Evolutionary conservation across 2,113 vertebrate genomes (phyloP).

Genomic region (Crocuta crocuta): DNA sequence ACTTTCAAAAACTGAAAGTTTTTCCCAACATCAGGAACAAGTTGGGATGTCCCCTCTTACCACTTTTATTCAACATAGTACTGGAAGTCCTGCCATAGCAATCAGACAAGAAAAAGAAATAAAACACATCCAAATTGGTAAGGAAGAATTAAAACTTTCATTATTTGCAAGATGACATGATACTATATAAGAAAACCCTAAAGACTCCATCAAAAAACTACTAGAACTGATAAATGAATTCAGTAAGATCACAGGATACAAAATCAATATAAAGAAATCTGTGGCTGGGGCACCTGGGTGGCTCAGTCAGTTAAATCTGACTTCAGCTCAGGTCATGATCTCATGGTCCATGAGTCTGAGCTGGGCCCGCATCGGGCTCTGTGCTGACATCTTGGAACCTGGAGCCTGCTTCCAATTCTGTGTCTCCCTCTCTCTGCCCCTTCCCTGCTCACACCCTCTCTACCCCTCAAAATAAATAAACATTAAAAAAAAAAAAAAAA

Average conservation of each 20-base stretch:
- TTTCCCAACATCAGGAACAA: not conserved
- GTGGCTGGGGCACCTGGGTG: not conserved
- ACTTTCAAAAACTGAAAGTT: not conserved
- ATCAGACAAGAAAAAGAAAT: not conserved
- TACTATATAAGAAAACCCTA: not conserved
- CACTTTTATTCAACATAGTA: not conserved
- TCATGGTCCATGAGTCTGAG: too few relatives aligned
- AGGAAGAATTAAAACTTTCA: not conserved
- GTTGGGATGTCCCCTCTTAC: not conserved
- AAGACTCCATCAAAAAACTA: not conserved
- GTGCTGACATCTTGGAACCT: too few relatives aligned
- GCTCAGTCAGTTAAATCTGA: too few relatives aligned
- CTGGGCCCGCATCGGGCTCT: too few relatives aligned
- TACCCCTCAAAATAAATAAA: too few relatives aligned
- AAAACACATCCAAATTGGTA: not conserved
- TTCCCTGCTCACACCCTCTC: too few relatives aligned
- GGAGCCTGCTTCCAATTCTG: too few relatives aligned
- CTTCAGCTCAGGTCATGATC: too few relatives aligned
- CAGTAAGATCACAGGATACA: not conserved
- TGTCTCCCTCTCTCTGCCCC: too few relatives aligned
- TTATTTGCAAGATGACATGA: not conserved
- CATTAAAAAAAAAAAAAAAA: too few relatives aligned
- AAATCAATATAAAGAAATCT: not conserved
- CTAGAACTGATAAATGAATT: not conserved
- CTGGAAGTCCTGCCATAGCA: not conserved